phyloP scores from a whole-genome alignment of 1,140 invertebrate genomes.

The Trachelipus rathkii region DNA sequence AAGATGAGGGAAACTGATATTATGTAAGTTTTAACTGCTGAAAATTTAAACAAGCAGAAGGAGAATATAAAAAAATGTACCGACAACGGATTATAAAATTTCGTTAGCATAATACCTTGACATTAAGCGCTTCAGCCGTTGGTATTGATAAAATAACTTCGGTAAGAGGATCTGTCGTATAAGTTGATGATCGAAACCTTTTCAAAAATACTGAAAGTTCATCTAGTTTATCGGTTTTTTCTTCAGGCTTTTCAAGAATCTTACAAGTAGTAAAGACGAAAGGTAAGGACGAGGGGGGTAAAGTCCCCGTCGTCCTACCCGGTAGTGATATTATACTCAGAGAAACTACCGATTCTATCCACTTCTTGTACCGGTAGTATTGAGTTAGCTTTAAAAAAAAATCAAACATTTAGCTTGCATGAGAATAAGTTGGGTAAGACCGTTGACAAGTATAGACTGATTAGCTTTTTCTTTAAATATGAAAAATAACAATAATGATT shows the following conservation, averaged over 20 bases:
- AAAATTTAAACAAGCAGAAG: neutral
- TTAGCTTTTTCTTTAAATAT: no score
- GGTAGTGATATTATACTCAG: no score
- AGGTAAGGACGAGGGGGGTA: no score
- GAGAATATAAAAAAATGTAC: neutral
- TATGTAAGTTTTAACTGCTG: neutral
- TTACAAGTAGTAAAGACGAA: neutral
- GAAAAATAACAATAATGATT: no score
- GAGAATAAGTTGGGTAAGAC: no score
- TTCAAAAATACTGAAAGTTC: slow-evolving; percentile 62
- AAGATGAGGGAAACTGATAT: no score
- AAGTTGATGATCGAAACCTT: slow-evolving; percentile 60
- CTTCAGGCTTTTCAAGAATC: slow-evolving; percentile 49
- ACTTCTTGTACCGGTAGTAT: no score
- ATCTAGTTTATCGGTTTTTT: slow-evolving; percentile 46
- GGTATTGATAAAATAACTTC: slow-evolving; percentile 62
- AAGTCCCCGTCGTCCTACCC: no score
- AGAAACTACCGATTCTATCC: no score
- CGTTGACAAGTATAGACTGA: no score
- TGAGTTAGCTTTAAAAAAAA: no score
- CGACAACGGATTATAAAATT: neutral
- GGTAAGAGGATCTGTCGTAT: slow-evolving; percentile 59
- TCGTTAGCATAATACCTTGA: slow-evolving; percentile 27
- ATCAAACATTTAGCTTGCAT: no score
- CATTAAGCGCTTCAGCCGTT: slow-evolving; percentile 45